phyloP scores from a whole-genome alignment of 2,797 vertebrate genomes.

The Cyclopterus lumpus region DNA sequence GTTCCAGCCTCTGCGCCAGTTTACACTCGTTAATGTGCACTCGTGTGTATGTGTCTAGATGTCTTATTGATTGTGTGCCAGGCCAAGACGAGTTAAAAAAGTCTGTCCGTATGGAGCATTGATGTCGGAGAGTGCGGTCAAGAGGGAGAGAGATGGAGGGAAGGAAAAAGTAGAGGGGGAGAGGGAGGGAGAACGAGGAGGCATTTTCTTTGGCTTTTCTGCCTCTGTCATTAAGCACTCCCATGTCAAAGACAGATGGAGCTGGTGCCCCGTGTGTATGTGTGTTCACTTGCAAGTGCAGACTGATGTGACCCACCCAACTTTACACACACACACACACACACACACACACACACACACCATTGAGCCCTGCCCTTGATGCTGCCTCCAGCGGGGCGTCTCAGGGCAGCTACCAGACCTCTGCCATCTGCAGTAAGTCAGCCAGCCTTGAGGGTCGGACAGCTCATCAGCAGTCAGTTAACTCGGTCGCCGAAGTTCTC shows the following conservation, averaged over 20 bases:
- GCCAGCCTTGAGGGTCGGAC: slow-evolving; percentile 65
- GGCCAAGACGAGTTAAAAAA: slow-evolving; percentile 69
- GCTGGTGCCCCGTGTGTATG: slow-evolving; percentile 54
- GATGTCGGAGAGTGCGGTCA: slow-evolving; percentile 81
- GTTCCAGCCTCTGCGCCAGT: slow-evolving; percentile 59
- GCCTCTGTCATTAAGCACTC: slow-evolving; percentile 86
- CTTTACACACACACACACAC: slow-evolving; percentile 39
- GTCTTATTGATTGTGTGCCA: slow-evolving; percentile 71
- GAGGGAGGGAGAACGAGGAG: slow-evolving; percentile 40
- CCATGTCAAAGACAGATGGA: slow-evolving; percentile 84
- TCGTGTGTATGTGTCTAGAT: slow-evolving; percentile 40
- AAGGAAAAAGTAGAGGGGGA: slow-evolving; percentile 51
- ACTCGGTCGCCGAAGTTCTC: slow-evolving; percentile 24
- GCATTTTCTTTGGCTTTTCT: slow-evolving; percentile 81
- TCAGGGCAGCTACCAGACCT: slow-evolving; percentile 74
- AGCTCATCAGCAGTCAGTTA: slow-evolving; percentile 64
- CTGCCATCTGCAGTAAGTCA: slow-evolving; percentile 75
- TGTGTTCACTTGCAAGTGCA: slow-evolving; percentile 58
- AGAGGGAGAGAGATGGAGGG: slow-evolving; percentile 60
- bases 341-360: slow-evolving; percentile 25
- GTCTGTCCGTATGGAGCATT: slow-evolving; percentile 82
- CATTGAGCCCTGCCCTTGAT: slow-evolving; percentile 65
- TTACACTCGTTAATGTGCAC: slow-evolving; percentile 52
- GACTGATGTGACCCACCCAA: slow-evolving; percentile 71
- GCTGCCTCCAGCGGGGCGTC: slow-evolving; percentile 68